A percentile compares a stretch with the other conserved stretches of the same genome.
Conservation (phyloP, 2,797 vertebrate species). For the Poecilia velifera region DNA sequence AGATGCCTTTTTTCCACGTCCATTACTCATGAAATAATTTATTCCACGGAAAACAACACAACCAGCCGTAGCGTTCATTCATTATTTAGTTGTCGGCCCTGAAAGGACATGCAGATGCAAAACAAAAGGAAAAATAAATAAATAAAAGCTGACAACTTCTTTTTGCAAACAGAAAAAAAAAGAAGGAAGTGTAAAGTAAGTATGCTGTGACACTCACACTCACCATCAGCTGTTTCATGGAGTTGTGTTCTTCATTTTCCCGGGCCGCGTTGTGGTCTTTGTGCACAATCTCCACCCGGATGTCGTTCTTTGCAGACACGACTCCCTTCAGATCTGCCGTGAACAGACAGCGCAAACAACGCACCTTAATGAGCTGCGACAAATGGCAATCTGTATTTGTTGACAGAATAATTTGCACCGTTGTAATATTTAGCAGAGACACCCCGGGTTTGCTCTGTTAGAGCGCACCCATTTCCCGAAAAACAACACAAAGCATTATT, state of each 20-base stretch:
- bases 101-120: constrained; percentile 11
- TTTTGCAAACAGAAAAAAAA: constrained; percentile 8
- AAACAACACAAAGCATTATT: constrained; percentile 67
- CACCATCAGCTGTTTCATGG: constrained; percentile 98
- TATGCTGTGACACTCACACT: constrained; percentile 78
- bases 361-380: constrained; percentile 49
- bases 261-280: constrained; percentile 92
- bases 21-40: constrained; percentile 58
- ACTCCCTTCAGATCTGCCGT: constrained; percentile 94
- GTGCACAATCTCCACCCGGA: constrained; percentile 97
- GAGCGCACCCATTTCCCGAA: constrained; percentile 35
- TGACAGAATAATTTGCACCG: constrained; percentile 54
- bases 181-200: constrained; percentile 45
- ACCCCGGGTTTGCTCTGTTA: constrained; percentile 50
- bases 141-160: not conserved
- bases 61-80: constrained; percentile 52
- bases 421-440: constrained; percentile 63
- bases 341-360: constrained; percentile 44
- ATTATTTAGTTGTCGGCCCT: constrained; percentile 43
- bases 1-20: constrained; percentile 26
- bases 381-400: constrained; percentile 57
- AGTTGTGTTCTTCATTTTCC: constrained; percentile 91
- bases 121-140: not conserved
- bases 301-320: constrained; percentile 96
- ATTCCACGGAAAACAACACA: constrained; percentile 38